Evolutionary conservation across 2,797 vertebrate genomes (phyloP).

Genomic region (Graptemys geographica): DNA sequence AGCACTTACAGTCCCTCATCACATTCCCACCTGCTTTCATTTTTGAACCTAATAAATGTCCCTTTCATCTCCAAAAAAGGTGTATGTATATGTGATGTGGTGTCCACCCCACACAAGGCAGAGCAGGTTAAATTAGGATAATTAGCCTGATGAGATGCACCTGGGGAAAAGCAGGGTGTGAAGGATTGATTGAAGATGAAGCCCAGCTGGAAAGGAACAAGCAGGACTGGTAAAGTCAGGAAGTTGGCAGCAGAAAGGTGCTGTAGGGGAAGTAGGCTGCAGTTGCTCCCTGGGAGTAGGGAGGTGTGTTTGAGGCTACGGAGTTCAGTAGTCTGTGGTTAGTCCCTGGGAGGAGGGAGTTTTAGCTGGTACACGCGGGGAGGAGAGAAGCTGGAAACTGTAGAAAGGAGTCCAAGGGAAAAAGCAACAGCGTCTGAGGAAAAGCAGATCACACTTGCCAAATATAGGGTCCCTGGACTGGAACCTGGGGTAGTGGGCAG

Average conservation of each 20-base stretch:
- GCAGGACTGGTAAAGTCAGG: background rate
- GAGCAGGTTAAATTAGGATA: background rate
- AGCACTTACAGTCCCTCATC: too few relatives aligned
- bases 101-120: background rate
- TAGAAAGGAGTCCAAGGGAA: background rate
- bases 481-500: background rate
- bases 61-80: conserved; percentile 54
- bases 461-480: background rate
- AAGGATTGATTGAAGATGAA: background rate
- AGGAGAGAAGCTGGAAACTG: background rate
- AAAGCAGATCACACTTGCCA: background rate
- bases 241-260: background rate
- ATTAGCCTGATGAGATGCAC: background rate
- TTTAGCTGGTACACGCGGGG: background rate
- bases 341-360: background rate
- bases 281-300: background rate
- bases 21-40: conserved; percentile 45
- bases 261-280: background rate
- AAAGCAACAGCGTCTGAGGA: background rate
- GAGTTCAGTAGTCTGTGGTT: background rate
- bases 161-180: background rate
- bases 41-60: conserved; percentile 67
- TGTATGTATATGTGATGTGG: background rate
- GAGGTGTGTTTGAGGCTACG: background rate
- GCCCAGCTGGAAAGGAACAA: background rate